A percentile compares a stretch with the other conserved stretches of the same genome.
Evolutionary conservation across 1,140 invertebrate genomes (phyloP).

Genomic region (Pogonomyrmex barbatus): DNA sequence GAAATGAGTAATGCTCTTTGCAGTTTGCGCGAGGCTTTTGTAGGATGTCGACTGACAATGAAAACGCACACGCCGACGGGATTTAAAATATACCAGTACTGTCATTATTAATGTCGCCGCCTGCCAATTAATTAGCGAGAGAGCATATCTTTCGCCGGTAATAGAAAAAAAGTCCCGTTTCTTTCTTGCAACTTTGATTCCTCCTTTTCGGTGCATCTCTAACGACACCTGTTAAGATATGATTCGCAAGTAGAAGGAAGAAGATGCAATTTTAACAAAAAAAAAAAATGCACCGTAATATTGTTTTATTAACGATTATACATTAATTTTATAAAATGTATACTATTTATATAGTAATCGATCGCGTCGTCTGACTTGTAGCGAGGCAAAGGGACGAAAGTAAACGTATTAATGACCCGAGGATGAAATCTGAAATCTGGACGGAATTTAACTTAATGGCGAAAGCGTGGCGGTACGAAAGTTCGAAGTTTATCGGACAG

Average conservation of each 20-base stretch:
- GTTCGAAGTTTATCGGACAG: conserved; percentile 43
- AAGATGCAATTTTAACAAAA: background rate
- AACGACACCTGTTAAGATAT: background rate
- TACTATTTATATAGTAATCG: background rate
- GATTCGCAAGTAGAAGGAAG: background rate
- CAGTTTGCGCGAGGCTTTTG: conserved; percentile 55
- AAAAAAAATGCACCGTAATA: background rate
- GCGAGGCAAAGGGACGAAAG: background rate
- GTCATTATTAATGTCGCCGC: conserved; percentile 32
- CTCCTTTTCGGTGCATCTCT: background rate
- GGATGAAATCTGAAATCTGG: background rate
- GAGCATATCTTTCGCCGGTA: conserved; percentile 1
- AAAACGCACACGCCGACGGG: conserved; percentile 41
- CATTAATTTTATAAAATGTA: background rate
- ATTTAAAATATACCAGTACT: conserved; percentile 49
- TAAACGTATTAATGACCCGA: conserved; percentile 22
- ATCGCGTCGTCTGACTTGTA: background rate
- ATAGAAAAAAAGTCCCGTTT: background rate
- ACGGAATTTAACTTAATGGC: conserved; percentile 40
- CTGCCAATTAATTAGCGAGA: conserved; percentile 55
- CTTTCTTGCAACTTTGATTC: background rate
- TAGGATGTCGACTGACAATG: conserved; percentile 47
- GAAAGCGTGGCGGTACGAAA: conserved; percentile 15
- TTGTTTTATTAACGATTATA: background rate
- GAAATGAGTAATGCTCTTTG: conserved; percentile 65